Evolutionary conservation across 2,113 vertebrate genomes (phyloP).

Genomic region (Vidua macroura): DNA sequence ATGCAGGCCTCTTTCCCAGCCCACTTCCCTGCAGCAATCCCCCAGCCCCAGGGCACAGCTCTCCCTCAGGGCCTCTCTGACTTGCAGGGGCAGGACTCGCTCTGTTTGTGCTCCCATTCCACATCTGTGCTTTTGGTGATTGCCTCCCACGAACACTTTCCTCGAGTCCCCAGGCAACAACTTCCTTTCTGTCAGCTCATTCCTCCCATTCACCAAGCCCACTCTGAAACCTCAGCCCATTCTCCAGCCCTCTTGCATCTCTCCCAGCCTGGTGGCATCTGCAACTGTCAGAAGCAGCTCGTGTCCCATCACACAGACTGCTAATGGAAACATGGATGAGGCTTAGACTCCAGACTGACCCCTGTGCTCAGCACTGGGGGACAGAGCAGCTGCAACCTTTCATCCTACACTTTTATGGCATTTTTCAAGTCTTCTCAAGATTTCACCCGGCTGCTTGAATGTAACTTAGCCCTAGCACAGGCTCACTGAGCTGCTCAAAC

Average conservation of each 20-base stretch:
- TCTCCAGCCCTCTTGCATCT: not conserved
- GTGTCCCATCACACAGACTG: not conserved
- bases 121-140: not conserved
- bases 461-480: not conserved
- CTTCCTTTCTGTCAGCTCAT: not conserved
- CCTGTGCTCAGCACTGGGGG: not conserved
- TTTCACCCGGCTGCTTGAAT: not conserved
- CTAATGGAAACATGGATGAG: not conserved
- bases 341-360: not conserved
- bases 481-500: not conserved
- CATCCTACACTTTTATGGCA: not conserved
- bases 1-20: not conserved
- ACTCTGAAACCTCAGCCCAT: not conserved
- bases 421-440: constrained; percentile 18
- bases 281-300: not conserved
- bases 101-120: not conserved
- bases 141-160: not conserved
- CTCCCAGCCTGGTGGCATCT: not conserved
- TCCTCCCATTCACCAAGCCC: not conserved
- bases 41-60: not conserved
- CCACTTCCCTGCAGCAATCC: not conserved
- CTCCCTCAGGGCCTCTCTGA: not conserved
- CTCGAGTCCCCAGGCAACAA: not conserved
- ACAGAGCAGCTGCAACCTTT: constrained; percentile 42
- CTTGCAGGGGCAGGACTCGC: not conserved